Evolutionary conservation across 2,888 invertebrate genomes (phyloP), one percentile per base, ranked within the genome.

Genomic region (Agrilus mali): DNA sequence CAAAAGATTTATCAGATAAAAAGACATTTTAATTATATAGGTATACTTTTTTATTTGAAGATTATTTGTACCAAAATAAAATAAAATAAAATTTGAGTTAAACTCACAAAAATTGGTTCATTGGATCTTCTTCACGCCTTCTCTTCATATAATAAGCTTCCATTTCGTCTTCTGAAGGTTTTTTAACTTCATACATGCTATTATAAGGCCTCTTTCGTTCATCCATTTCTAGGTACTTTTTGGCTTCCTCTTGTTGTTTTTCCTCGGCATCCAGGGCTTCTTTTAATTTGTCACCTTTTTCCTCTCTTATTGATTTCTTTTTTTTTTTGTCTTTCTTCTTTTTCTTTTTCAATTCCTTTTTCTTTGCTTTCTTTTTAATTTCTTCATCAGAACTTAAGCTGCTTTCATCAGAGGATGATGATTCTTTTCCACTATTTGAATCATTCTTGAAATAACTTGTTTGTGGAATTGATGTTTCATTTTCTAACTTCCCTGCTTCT

Each of bases 151-250:
- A 80, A 69, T 86, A 96, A 0, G 93, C 93, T 64, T 97, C 96
- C 61, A 95, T 76, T 64, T 97, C 93, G 50, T 90, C 89, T 46
- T 89, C 87, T 0, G 90, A 86, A 0, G 92, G 93, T 47, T 81
- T 85, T 54, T 85, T 85, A 0, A 80, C 80, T 55, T 84, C 82
- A 48, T 75, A 80, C 83, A 87, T 87, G 58, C 90, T 92, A 66
- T 97, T 95, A 66, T 94, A 98, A 0, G 89, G 83, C 3, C 96
- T 74, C 57, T 94, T 92, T 13, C 95, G 73, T 58, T 97, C 97
- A 62, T 94, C 92, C 51, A 84, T 64, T 2, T 76, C 73, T 44
- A 86, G 61, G 2, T 86, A 60, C 50, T 72, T 68, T 0, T 82
- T 77, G 0, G 81, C 83, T 38, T 74, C 73, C 49, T 67, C 72